Conservation (phyloP, 2,888 invertebrate genomes). For the Sphaerophoria rueppellii region DNA sequence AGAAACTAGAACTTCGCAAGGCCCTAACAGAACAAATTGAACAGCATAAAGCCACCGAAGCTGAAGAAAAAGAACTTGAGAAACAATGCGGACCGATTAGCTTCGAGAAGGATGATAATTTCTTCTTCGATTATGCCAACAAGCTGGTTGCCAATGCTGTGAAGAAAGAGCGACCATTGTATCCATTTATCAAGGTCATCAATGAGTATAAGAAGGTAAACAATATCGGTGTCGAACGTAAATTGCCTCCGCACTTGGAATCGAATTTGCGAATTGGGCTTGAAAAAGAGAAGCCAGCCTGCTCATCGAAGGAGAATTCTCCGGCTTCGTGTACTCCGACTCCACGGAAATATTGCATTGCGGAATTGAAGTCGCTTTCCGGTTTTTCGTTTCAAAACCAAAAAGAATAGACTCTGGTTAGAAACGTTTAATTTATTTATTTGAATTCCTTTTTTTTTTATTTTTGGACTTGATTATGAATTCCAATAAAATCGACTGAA, state of each 20-base stretch:
- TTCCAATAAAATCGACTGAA: slow-evolving; percentile 7
- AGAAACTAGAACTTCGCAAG: slow-evolving; percentile 52
- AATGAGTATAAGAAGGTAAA: slow-evolving; percentile 77
- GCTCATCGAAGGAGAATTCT: not conserved
- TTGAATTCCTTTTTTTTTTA: slow-evolving; percentile 21
- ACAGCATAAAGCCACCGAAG: slow-evolving; percentile 74
- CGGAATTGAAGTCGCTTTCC: slow-evolving; percentile 45
- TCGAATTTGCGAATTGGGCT: slow-evolving; percentile 78
- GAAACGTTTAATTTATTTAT: slow-evolving; percentile 49
- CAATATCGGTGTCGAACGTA: slow-evolving; percentile 76
- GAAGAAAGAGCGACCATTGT: slow-evolving; percentile 78
- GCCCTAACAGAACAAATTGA: slow-evolving; percentile 73
- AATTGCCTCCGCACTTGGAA: slow-evolving; percentile 77
- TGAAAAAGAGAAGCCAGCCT: not conserved
- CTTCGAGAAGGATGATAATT: slow-evolving; percentile 77
- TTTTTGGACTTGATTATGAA: not conserved
- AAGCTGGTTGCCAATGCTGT: slow-evolving; percentile 77
- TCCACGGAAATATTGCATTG: slow-evolving; percentile 40
- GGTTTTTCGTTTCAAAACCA: slow-evolving; percentile 7
- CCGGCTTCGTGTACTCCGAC: too few relatives aligned
- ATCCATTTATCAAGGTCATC: slow-evolving; percentile 78
- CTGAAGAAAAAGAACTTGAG: slow-evolving; percentile 59
- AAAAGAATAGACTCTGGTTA: slow-evolving; percentile 15
- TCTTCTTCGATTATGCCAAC: slow-evolving; percentile 78
- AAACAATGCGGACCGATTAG: slow-evolving; percentile 74